Conservation (phyloP, 2,888 invertebrate genomes). For the Cosmorhoe ocellata region DNA sequence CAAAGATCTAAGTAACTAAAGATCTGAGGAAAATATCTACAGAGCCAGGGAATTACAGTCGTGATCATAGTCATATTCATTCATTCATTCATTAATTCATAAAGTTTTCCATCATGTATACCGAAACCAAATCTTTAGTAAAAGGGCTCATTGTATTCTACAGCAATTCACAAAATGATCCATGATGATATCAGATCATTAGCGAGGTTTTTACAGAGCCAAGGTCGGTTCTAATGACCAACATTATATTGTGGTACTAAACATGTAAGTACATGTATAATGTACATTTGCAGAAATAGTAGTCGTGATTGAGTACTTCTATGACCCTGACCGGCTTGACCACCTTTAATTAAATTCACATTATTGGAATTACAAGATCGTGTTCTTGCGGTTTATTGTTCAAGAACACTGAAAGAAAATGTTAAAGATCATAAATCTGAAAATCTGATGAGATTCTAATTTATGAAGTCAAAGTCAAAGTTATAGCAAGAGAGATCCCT, state of each 20-base stretch:
- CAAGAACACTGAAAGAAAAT: not conserved
- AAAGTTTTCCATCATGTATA: too few relatives aligned
- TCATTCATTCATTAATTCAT: too few relatives aligned
- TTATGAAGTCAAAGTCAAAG: too few relatives aligned
- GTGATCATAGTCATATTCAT: too few relatives aligned
- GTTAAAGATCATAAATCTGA: too few relatives aligned
- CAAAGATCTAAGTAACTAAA: too few relatives aligned
- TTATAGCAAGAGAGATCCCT: too few relatives aligned
- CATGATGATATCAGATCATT: conserved; percentile 17
- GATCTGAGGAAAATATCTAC: too few relatives aligned
- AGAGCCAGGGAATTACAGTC: too few relatives aligned
- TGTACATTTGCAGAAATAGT: conserved; percentile 13
- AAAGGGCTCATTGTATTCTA: not conserved
- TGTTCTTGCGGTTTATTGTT: conserved; percentile 15
- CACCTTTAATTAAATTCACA: conserved; percentile 19
- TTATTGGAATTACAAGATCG: conserved; percentile 8
- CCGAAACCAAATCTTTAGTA: too few relatives aligned
- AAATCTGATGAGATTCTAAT: not conserved
- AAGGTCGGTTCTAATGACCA: conserved; percentile 18
- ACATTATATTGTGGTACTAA: not conserved
- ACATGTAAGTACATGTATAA: not conserved
- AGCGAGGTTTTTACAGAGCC: conserved; percentile 4
- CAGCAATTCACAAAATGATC: conserved; percentile 16
- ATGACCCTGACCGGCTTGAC: not conserved
- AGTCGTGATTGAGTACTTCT: conserved; percentile 15